These are phyloP conservation scores for Zosterops borbonicus DNA, from an alignment of 2,113 vertebrate genomes.

Conservation along the genomic window DNA sequence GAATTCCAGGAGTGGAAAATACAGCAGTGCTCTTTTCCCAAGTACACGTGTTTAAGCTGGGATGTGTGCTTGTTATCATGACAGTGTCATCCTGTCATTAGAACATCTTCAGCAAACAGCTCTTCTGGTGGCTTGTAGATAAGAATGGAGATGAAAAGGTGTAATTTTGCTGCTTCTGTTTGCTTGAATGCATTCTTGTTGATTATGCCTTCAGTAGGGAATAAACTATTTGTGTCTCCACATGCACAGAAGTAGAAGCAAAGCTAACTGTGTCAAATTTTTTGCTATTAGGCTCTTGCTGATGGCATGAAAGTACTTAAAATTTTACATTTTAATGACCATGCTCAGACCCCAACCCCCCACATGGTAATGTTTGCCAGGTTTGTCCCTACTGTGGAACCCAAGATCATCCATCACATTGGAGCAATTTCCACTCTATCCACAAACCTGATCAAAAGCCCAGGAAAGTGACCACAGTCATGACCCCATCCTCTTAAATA, in stretches of 20 bases:
- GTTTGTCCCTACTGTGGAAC: not conserved
- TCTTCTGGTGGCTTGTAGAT: not conserved
- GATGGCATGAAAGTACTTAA: not conserved
- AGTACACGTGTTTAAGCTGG: not conserved
- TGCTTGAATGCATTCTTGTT: not conserved
- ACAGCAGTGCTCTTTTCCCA: accelerated
- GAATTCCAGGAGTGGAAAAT: accelerated
- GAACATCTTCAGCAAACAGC: not conserved
- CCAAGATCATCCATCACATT: not conserved
- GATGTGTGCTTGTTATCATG: not conserved
- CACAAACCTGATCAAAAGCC: not conserved
- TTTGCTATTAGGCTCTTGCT: not conserved
- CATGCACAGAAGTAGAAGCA: not conserved
- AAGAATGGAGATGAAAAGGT: not conserved
- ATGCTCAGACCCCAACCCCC: not conserved
- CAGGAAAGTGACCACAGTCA: not conserved
- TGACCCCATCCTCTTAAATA: not conserved
- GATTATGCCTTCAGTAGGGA: not conserved
- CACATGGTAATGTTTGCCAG: not conserved
- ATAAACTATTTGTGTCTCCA: not conserved
- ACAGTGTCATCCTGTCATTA: not conserved
- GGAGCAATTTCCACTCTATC: not conserved
- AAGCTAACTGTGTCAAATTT: not conserved
- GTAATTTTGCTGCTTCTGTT: not conserved
- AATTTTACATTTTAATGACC: not conserved